phyloP scores from a whole-genome alignment of 2,888 invertebrate genomes.

The Pasiphila rectangulata region DNA sequence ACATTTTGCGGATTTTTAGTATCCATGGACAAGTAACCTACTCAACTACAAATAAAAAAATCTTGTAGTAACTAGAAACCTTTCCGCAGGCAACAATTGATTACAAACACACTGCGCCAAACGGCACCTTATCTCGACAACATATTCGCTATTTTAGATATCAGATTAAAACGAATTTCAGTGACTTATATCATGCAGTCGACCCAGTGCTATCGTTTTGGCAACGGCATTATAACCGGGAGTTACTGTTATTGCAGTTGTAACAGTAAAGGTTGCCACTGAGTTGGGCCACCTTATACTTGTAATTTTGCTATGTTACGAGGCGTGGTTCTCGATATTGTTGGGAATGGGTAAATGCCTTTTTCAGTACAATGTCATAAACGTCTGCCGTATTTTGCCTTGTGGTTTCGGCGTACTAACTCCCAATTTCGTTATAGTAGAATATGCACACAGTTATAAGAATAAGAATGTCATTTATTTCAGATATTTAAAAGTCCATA shows the following conservation, averaged over 20 bases:
- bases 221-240: slow-evolving; percentile 21
- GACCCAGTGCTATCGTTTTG: slow-evolving; percentile 24
- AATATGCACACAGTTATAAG: too few relatives aligned
- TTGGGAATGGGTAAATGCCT: background rate
- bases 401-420: too few relatives aligned
- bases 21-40: too few relatives aligned
- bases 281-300: slow-evolving; percentile 9
- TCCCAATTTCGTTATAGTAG: too few relatives aligned
- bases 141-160: slow-evolving; percentile 20
- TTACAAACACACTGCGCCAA: slow-evolving; percentile 8
- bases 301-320: background rate
- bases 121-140: slow-evolving; percentile 4
- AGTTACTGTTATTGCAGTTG: slow-evolving; percentile 24
- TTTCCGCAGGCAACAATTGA: background rate
- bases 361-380: too few relatives aligned
- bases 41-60: background rate
- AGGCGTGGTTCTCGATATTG: background rate
- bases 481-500: too few relatives aligned
- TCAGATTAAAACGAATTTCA: slow-evolving; percentile 20
- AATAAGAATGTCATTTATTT: too few relatives aligned
- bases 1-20: too few relatives aligned
- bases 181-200: slow-evolving; percentile 17
- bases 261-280: slow-evolving; percentile 14
- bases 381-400: too few relatives aligned
- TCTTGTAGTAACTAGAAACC: background rate